Conservation (phyloP, 1,140 invertebrate genomes). For the Drusus annulatus region DNA sequence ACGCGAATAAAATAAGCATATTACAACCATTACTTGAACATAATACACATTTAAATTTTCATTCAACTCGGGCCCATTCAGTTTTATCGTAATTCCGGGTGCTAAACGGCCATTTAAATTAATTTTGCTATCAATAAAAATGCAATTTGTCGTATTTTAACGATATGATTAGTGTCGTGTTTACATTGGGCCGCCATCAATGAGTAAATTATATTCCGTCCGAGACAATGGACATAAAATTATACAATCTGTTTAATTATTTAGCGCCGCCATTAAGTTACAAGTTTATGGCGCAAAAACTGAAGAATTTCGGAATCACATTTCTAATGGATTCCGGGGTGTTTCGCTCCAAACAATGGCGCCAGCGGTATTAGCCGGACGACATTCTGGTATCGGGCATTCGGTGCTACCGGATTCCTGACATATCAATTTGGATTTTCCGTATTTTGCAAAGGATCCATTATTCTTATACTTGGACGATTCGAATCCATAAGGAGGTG, state of each 20-base stretch:
- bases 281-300: neutral
- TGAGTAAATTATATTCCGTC: neutral
- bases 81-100: slow-evolving; percentile 20
- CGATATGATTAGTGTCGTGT: slow-evolving; percentile 33
- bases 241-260: slow-evolving; percentile 16
- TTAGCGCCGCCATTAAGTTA: slow-evolving; percentile 22
- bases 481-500: too few relatives aligned
- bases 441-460: neutral
- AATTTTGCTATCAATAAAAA: slow-evolving; percentile 36
- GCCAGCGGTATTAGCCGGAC: slow-evolving; percentile 9
- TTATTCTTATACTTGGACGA: too few relatives aligned
- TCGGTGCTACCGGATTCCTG: slow-evolving; percentile 25
- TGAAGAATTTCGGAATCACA: neutral
- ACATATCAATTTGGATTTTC: slow-evolving; percentile 20
- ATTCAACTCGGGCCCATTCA: slow-evolving; percentile 20
- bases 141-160: slow-evolving; percentile 34
- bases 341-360: neutral
- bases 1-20: slow-evolving; percentile 19
- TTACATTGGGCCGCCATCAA: neutral
- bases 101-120: slow-evolving; percentile 33
- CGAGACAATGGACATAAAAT: slow-evolving; percentile 19
- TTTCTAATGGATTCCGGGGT: neutral
- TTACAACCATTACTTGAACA: slow-evolving; percentile 17
- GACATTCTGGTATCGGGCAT: slow-evolving; percentile 1
- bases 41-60: slow-evolving; percentile 17